Conservation (phyloP, 2,888 invertebrate genomes). For the Plebejus argus region DNA sequence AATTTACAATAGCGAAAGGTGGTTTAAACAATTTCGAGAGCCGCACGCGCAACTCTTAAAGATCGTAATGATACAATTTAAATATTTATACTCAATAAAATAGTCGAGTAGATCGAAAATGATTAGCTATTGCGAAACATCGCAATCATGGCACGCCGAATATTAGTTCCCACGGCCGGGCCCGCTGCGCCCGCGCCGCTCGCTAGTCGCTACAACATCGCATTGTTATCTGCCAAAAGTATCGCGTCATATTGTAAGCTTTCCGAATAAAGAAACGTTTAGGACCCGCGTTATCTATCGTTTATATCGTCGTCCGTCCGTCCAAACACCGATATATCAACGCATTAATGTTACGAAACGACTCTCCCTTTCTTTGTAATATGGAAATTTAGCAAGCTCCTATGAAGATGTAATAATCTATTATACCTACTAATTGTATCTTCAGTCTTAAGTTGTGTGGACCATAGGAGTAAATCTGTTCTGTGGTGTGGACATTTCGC, state of each 20-base stretch:
- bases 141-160: constrained; percentile 60
- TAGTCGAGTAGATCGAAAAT: constrained; percentile 49
- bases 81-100: constrained; percentile 38
- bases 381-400: constrained; percentile 46
- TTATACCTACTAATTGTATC: not conserved
- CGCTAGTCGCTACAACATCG: constrained; percentile 71
- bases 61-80: constrained; percentile 37
- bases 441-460: not conserved
- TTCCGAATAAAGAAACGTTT: constrained; percentile 73
- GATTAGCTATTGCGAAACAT: constrained; percentile 70
- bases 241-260: constrained; percentile 79
- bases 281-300: constrained; percentile 59
- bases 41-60: constrained; percentile 22
- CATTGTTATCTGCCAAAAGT: constrained; percentile 80
- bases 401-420: constrained; percentile 36
- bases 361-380: constrained; percentile 49
- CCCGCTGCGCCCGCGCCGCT: constrained; percentile 49
- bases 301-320: constrained; percentile 46
- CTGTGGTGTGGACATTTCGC: not conserved
- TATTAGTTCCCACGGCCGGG: constrained; percentile 74
- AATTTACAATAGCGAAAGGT: constrained; percentile 31
- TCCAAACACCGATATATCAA: constrained; percentile 75
- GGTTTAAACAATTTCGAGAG: constrained; percentile 19
- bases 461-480: too few relatives aligned
- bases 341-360: constrained; percentile 68